Evolutionary conservation across 2,888 invertebrate genomes (phyloP).

Genomic region (Cephus sareptanus): DNA sequence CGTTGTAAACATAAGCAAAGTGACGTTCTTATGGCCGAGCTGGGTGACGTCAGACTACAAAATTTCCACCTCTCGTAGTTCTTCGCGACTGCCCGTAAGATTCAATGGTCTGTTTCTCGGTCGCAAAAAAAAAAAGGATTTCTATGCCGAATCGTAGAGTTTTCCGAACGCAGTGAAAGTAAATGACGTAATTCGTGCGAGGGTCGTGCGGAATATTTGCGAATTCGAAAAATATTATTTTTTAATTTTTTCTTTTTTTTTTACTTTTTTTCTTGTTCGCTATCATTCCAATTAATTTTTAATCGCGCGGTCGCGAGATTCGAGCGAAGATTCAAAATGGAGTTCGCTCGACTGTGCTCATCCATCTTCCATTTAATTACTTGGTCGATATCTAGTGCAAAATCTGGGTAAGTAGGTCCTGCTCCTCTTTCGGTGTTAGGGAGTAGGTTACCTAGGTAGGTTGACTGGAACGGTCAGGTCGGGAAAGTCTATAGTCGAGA

Average conservation of each 20-base stretch:
- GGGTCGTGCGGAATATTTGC: not conserved
- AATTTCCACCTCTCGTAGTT: not conserved
- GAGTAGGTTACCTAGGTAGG: constrained; percentile 38
- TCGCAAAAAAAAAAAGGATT: not conserved
- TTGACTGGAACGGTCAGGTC: constrained; percentile 40
- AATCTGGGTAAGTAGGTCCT: constrained; percentile 53
- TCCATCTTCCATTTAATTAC: constrained; percentile 11
- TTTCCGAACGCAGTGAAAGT: not conserved
- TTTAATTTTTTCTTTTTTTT: not conserved
- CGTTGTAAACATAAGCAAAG: not conserved
- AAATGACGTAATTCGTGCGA: not conserved
- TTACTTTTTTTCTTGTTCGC: not conserved
- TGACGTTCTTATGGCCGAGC: too few species aligned
- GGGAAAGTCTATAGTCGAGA: constrained; percentile 37
- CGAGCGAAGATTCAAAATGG: not conserved
- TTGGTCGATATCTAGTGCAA: constrained; percentile 19
- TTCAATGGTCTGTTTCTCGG: not conserved
- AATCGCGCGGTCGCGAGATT: not conserved
- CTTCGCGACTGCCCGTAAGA: not conserved
- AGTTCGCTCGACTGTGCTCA: not conserved
- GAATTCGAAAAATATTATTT: not conserved
- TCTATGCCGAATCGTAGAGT: not conserved
- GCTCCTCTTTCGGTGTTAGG: constrained; percentile 42
- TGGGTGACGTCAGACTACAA: not conserved
- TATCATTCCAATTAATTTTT: not conserved